These are phyloP conservation scores for Neodon shergylaensis DNA, from an alignment of 2,113 vertebrate genomes.

Conservation along the genomic window DNA sequence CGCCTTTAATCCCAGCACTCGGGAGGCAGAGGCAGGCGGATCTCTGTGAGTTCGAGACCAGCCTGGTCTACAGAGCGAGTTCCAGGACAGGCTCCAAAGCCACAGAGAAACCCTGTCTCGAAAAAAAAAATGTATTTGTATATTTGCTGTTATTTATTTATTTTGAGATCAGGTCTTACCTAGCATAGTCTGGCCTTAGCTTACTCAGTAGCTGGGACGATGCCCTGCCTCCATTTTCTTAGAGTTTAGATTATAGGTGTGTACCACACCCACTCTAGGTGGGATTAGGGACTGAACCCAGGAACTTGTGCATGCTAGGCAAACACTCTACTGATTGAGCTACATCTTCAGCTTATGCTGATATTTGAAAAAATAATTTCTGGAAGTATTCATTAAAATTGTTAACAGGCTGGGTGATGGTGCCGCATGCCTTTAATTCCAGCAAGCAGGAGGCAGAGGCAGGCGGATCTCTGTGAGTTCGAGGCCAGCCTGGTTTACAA, in stretches of 20 bases:
- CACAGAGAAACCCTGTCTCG: too few species aligned
- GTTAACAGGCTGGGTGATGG: not conserved
- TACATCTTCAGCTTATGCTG: not conserved
- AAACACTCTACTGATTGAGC: not conserved
- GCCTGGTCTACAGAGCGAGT: too few species aligned
- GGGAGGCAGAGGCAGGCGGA: too few species aligned
- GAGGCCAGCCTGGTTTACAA: too few species aligned
- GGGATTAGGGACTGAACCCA: not conserved
- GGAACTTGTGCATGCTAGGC: not conserved
- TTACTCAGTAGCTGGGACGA: not conserved
- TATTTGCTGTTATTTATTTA: not conserved
- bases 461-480: too few species aligned
- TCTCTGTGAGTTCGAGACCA: too few species aligned
- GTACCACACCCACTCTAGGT: not conserved
- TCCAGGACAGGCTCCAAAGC: too few species aligned
- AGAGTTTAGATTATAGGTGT: not conserved
- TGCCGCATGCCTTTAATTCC: too few species aligned
- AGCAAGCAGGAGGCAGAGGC: too few species aligned
- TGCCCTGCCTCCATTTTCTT: not conserved
- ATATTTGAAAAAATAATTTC: not conserved
- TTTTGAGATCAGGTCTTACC: not conserved
- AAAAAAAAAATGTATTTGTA: not conserved
- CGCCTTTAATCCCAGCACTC: too few species aligned
- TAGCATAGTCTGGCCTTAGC: not conserved
- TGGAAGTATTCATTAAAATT: constrained; percentile 14